phyloP scores from a whole-genome alignment of 2,113 vertebrate species.

The Chamaetylas fuelleborni region DNA sequence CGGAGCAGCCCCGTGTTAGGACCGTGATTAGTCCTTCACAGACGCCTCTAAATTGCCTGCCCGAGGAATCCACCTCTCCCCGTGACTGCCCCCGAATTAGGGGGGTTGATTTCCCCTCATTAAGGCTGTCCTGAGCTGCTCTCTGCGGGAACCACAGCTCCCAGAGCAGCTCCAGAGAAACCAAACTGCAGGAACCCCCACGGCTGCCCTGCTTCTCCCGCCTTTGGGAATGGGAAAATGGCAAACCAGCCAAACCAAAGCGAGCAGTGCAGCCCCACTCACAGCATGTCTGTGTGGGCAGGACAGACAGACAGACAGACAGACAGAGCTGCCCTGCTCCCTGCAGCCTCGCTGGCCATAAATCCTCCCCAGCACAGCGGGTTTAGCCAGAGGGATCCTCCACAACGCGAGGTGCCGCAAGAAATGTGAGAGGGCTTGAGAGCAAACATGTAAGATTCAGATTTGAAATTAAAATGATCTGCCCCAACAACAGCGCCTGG shows the following conservation, averaged over 20 bases:
- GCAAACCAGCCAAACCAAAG: background rate
- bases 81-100: background rate
- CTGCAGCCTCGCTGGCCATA: background rate
- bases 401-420: background rate
- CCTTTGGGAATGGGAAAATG: accelerated
- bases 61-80: background rate
- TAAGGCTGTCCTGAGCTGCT: background rate
- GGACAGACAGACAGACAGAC: background rate
- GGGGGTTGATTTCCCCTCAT: constrained; percentile 5
- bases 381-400: background rate
- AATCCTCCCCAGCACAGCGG: background rate
- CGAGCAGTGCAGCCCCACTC: background rate
- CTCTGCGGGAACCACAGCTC: background rate
- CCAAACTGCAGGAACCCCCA: accelerated
- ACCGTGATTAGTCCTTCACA: background rate
- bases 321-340: background rate
- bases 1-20: accelerated
- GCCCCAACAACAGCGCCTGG: background rate
- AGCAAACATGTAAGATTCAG: background rate
- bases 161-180: background rate
- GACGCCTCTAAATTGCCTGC: background rate
- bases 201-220: accelerated
- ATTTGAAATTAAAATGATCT: background rate
- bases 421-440: background rate
- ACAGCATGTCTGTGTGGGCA: too few species aligned